Conservation (phyloP, 2,797 vertebrate species). For the Sternotherus odoratus region DNA sequence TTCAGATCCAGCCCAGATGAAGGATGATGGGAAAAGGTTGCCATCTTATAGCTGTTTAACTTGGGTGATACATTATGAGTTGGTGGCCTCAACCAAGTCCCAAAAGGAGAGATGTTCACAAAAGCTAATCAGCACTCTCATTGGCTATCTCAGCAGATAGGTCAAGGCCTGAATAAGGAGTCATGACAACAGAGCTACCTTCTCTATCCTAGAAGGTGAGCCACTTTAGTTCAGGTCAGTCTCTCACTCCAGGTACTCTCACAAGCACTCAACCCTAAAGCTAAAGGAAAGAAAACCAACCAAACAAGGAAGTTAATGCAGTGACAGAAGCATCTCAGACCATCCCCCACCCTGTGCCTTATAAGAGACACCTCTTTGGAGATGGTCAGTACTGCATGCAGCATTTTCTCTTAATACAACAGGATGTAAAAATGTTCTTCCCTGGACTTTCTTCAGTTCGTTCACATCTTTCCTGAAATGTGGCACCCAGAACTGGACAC, state of each 20-base stretch:
- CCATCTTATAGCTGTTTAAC: rapidly evolving
- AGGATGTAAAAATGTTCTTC: background rate
- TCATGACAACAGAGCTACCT: background rate
- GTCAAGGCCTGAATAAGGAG: background rate
- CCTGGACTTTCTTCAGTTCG: too few relatives aligned
- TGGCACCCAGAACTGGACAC: too few relatives aligned
- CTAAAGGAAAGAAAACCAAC: background rate
- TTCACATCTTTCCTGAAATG: too few relatives aligned
- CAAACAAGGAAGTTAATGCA: background rate
- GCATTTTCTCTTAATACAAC: background rate
- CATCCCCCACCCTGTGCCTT: background rate
- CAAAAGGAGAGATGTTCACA: background rate
- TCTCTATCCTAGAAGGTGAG: background rate
- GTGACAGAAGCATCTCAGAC: background rate
- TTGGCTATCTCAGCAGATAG: background rate
- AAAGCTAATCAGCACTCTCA: slow-evolving; percentile 5
- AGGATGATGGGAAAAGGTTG: background rate
- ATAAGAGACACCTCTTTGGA: background rate
- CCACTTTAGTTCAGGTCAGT: background rate
- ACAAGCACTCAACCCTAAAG: background rate
- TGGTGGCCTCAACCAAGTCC: background rate
- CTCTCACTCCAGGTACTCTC: background rate
- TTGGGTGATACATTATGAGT: background rate
- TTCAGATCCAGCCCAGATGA: background rate
- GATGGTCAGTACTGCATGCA: background rate